Evolutionary conservation across 2,888 invertebrate genomes (phyloP).

Genomic region (Drosophila setosimentum): DNA sequence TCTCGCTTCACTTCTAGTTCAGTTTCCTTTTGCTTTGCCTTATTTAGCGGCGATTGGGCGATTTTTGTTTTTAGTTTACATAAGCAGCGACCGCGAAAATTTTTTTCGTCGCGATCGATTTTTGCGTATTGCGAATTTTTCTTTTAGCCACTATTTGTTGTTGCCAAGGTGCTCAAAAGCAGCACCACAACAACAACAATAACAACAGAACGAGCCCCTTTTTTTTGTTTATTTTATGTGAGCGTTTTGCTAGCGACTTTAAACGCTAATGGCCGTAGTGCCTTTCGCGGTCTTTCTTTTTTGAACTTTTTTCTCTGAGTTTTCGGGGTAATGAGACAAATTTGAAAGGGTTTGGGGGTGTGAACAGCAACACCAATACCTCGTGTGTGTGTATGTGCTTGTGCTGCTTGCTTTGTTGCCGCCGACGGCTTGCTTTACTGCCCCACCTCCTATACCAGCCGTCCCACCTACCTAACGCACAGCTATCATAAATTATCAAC

Average conservation of each 20-base stretch:
- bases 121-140: conserved; percentile 12
- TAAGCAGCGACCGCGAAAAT: conserved; percentile 42
- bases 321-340: conserved; percentile 30
- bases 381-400: conserved; percentile 15
- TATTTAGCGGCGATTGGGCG: conserved; percentile 7
- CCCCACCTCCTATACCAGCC: neutral
- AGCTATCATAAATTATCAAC: conserved; percentile 76
- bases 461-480: conserved; percentile 38
- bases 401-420: conserved; percentile 52
- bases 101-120: conserved; percentile 24
- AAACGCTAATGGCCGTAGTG: conserved; percentile 34
- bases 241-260: conserved; percentile 53
- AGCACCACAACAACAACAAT: conserved; percentile 18
- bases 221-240: conserved; percentile 42
- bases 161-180: conserved; percentile 41
- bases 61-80: conserved; percentile 31
- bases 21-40: neutral
- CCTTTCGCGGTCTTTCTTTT: conserved; percentile 64
- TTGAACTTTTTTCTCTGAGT: conserved; percentile 61
- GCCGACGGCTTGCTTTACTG: conserved; percentile 43
- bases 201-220: conserved; percentile 66
- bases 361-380: conserved; percentile 12
- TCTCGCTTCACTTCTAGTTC: conserved; percentile 3
- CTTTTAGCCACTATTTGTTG: conserved; percentile 26
- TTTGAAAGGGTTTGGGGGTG: neutral